phyloP scores from a whole-genome alignment of 35 echinoderm and acorn worm species.

The Stichopus chloronotus region DNA sequence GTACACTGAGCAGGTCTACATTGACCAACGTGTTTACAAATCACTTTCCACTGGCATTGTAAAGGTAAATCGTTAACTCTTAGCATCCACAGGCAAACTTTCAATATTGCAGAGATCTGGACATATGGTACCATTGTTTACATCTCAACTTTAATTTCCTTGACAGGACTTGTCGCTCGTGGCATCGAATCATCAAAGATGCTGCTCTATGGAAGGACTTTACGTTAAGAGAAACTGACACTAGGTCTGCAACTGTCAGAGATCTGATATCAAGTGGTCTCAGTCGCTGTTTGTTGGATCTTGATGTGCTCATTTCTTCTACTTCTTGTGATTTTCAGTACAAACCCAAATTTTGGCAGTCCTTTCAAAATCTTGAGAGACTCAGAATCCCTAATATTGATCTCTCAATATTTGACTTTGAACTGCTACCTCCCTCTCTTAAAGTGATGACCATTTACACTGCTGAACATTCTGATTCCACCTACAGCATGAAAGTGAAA shows the following conservation, averaged over 20 bases:
- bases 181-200: slow-evolving; percentile 40
- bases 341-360: background rate
- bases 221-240: background rate
- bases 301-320: slow-evolving; percentile 5
- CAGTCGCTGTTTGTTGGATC: background rate
- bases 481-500: background rate
- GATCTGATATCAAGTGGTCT: background rate
- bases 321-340: background rate
- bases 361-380: slow-evolving; percentile 8
- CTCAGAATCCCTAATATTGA: slow-evolving; percentile 26
- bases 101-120: too few species aligned
- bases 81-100: too few species aligned
- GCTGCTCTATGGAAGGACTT: slow-evolving; percentile 16
- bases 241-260: background rate
- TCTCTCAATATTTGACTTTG: slow-evolving; percentile 26
- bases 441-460: slow-evolving; percentile 32
- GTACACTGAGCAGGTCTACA: too few species aligned
- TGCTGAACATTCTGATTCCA: background rate
- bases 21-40: too few species aligned
- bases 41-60: too few species aligned
- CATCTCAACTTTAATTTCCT: background rate
- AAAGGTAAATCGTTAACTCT: too few species aligned
- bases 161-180: slow-evolving; percentile 39
- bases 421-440: slow-evolving; percentile 17
- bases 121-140: background rate